Base-by-base conservation (phyloP, 2,797 vertebrate genomes). In the Falco rusticolus region DNA sequence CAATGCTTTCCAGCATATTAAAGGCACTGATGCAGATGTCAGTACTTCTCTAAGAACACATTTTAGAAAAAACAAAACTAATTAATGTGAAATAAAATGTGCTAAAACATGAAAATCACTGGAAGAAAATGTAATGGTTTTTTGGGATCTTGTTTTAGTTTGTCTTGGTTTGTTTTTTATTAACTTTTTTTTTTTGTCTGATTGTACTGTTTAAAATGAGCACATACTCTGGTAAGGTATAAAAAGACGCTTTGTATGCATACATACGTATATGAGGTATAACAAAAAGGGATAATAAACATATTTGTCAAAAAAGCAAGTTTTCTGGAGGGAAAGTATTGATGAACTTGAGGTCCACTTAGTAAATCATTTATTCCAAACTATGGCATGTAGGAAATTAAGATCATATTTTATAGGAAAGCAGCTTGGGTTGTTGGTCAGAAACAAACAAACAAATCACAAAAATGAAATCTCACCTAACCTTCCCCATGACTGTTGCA, bases 261-360 rank as follows among this genome's bases (percentile, higher is more conserved):
- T 5, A 11, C 3, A 5, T 41, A 33, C 0, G 0, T 13, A 45
- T 2, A 47, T 6, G 20, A 80, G 15, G 39, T 54, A 77, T 29
- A 87, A 76, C 8, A 54, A 34, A 18, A 13, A 72, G 11, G 54
- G 87, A 37, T 34, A 79, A 71, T 28, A 84, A 71, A 65, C 17
- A 13, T 0, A 28, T 34, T 34, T 74, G 51, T 31, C 64, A 74
- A 80, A 61, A 84, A 51, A 22, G 8, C 9, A 83, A 47, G 29
- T 43, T 80, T 85, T 39, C 60, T n/a, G 16, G 5, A 77, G 3
- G 51, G 50, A 43, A 79, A 54, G 29, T 60, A 74, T 6, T 34
- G 43, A 87, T 61, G n/a, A 71, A 85, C 37, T 10, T 41, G 7
- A 1, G 6, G 10, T 43, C 14, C 8, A 57, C 3, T 72, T 79